Percentiles rank a stretch among this genome's conserved stretches.
phyloP scores from a whole-genome alignment of 2,797 vertebrate species.

The Cryptoprocta ferox region DNA sequence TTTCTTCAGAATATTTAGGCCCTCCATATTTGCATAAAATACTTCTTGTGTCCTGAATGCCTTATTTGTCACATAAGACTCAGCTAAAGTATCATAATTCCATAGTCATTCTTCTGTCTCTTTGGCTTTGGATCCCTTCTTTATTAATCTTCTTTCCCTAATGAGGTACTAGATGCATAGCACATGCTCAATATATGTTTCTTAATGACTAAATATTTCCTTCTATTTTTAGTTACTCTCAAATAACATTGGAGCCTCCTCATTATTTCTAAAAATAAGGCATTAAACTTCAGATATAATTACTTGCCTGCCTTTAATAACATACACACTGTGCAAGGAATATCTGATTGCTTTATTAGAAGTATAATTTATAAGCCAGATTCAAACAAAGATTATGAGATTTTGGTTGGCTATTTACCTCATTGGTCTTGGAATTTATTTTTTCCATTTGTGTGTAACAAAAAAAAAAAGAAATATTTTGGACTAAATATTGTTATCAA shows the following conservation, averaged over 20 bases:
- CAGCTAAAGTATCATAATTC: not conserved
- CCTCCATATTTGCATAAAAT: not conserved
- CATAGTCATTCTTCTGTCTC: accelerated
- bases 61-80: not conserved
- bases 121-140: not conserved
- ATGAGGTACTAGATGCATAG: not conserved
- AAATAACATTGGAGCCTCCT: not conserved
- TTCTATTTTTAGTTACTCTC: not conserved
- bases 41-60: not conserved
- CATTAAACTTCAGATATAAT: not conserved
- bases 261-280: not conserved
- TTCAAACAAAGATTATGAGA: not conserved
- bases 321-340: not conserved
- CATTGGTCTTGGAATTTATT: not conserved
- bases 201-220: not conserved
- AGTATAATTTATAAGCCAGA: not conserved
- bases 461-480: not conserved
- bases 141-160: not conserved
- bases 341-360: not conserved
- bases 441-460: not conserved
- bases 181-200: not conserved
- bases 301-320: not conserved
- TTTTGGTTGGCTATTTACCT: not conserved
- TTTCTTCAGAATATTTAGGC: not conserved
- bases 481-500: not conserved